Evolutionary conservation across 2,113 vertebrate species (phyloP).

Genomic region (Percopsis transmontana): DNA sequence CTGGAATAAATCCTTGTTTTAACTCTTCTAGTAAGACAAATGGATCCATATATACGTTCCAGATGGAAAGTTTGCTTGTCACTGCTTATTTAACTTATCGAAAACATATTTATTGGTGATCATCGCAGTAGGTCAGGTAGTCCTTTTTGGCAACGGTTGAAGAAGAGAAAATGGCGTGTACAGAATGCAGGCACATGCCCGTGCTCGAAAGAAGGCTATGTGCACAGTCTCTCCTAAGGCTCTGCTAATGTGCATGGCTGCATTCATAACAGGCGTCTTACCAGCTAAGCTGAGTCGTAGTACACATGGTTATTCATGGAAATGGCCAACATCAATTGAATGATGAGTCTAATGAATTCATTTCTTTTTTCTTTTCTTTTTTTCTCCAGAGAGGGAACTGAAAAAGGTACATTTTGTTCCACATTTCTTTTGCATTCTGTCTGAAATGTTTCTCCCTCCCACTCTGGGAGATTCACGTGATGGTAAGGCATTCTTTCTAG

Average conservation of each 20-base stretch:
- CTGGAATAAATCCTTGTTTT: conserved; percentile 18
- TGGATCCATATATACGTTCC: background rate
- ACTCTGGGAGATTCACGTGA: conserved; percentile 11
- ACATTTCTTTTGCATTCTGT: background rate
- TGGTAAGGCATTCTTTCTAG: conserved; percentile 15
- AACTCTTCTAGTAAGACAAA: background rate
- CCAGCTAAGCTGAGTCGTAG: conserved; percentile 28
- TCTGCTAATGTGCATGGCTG: background rate
- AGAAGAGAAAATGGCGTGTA: too few species aligned
- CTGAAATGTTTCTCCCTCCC: background rate
- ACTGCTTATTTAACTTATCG: too few species aligned
- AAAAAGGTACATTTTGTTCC: conserved; percentile 9
- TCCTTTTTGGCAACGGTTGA: background rate
- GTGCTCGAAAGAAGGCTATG: too few species aligned
- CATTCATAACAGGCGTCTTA: conserved; percentile 11
- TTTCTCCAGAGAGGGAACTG: conserved; percentile 7
- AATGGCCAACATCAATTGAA: background rate
- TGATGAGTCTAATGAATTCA: background rate
- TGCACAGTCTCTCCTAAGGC: conserved; percentile 1
- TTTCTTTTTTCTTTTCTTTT: conserved; percentile 14
- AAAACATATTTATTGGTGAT: too few species aligned
- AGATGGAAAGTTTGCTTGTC: too few species aligned
- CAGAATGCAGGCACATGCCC: background rate
- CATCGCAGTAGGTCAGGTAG: background rate
- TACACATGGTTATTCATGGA: conserved; percentile 12